Evolutionary conservation across 2,797 vertebrate species (phyloP), one percentile per base, ranked within the genome.

Genomic region (Aviceda leuphotes): DNA sequence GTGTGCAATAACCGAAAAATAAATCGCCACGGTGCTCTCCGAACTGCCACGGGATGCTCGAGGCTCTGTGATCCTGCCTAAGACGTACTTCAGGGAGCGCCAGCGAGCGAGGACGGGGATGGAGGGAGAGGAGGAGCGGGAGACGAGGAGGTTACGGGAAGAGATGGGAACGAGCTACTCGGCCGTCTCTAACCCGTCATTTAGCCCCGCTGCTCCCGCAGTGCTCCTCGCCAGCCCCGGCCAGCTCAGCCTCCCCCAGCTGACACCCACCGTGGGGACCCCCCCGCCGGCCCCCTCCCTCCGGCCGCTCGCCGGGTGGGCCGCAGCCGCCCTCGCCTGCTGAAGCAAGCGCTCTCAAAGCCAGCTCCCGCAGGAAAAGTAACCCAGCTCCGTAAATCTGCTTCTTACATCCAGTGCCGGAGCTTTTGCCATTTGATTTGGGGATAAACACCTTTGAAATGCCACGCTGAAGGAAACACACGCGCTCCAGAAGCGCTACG

Each of bases 351-450:
- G 22, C 58, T 33, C 78, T 49, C 33, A 37, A 52, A 87, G 54
- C 37, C 65, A 62, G 47, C 8, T 44, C 3, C 0, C 41, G 35
- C 54, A 46, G 30, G 10, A 89, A 25, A 41, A 56, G 30, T n/a
- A 71, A 78, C 56, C 63, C 52, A 35, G 31, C 66, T 22, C 78
- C 54, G 33, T 66, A 92, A 87, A 71, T 46, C 46, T 55, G 12
- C 12, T 74, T 12, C 90, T 71, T 43, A n/a, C 46, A 78, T 26
- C 61, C 54, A 17, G 15, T 4, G 10, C 26, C 52, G n/a, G 16
- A 55, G 84, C 52, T 65, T 86, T 81, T 67, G n/a, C 54, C 47
- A 52, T 86, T 95, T 88, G 66, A 73, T 77, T 95, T 93, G 9
- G 56, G 91, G 83, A 89, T 83, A 90, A 84, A 85, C 35, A 31